Conservation (phyloP, 2,888 invertebrate genomes). For the Polia nebulosa region DNA sequence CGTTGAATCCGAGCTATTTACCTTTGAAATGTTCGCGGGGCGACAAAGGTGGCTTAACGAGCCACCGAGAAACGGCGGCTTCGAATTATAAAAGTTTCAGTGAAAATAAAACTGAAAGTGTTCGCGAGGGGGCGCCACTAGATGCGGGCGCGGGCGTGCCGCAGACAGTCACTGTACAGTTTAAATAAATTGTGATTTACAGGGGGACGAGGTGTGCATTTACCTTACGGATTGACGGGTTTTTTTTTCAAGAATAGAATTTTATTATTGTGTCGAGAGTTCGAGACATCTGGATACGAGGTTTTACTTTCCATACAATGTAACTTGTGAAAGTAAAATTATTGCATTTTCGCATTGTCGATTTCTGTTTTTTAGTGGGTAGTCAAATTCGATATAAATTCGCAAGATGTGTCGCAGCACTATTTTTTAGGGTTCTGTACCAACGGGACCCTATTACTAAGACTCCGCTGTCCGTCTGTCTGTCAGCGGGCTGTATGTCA, state of each 20-base stretch:
- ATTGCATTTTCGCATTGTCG: too few species aligned
- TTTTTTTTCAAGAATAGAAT: conserved; percentile 31
- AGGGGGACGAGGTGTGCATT: conserved; percentile 60
- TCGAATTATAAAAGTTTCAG: conserved; percentile 76
- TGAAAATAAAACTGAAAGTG: conserved; percentile 73
- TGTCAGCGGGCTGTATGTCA: too few species aligned
- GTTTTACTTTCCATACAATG: neutral
- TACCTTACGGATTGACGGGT: conserved; percentile 50
- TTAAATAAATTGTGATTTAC: conserved; percentile 72
- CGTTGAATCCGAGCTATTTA: conserved; percentile 78
- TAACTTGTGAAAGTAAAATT: too few species aligned
- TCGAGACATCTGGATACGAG: conserved; percentile 21
- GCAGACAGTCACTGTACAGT: conserved; percentile 66
- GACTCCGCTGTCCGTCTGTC: too few species aligned
- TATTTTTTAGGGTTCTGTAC: too few species aligned
- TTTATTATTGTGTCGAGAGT: conserved; percentile 22
- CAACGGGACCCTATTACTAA: too few species aligned
- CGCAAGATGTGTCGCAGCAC: neutral
- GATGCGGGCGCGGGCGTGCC: conserved; percentile 58
- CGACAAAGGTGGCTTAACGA: conserved; percentile 84
- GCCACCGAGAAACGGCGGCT: conserved; percentile 72
- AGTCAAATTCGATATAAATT: neutral
- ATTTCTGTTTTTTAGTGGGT: too few species aligned
- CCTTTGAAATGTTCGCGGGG: conserved; percentile 73
- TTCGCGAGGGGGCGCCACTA: conserved; percentile 60